Base-by-base conservation (phyloP, 2,888 invertebrate species). In the Lasioglossum figueresi region DNA sequence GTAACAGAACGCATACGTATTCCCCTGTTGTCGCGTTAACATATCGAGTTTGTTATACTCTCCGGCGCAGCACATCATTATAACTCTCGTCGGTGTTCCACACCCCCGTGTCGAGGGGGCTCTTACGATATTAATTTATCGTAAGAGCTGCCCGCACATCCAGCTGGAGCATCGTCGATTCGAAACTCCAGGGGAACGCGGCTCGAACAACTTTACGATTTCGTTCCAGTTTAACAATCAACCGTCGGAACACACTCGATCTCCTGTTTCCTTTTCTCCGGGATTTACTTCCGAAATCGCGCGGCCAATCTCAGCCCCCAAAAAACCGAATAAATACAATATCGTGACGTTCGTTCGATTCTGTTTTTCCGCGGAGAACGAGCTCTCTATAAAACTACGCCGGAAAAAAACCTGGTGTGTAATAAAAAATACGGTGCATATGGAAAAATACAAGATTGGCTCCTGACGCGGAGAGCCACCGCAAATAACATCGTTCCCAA, bases 51-150 rank as follows among this genome's bases (percentile, higher is more conserved):
- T 40, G 68, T 68, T 68, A n/a, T 37, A 68, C 68, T 37, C 68
- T 3, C 23, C 34, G 31, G 37, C 34, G 4, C 37, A n/a, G 37
- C 23, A n/a, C 37, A 40, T 68, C 68, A 68, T 68, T 68, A 68
- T 68, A 37, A 37, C 37, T 37, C n/a, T n/a, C 68, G 68, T 4
- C 68, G 68, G 37, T 16, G 19, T 37, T 19, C 10, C 66, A 8
- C 23, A 68, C 37, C 68, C 37, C 4, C 23, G 23, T n/a, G 40
- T 68, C 68, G 68, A 68, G 68, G 4, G 31, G 4, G 40, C 68
- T 40, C 68, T 68, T 68, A 68, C 68, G 68, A 68, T 68, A 68
- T 68, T 68, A 68, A 68, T 68, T 68, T 68, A 68, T 68, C 68
- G 68, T 37, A n/a, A 37, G 68, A 23, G 68, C 10, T 14, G n/a